Evolutionary conservation across 2,888 invertebrate genomes (phyloP).

Genomic region (Acrobeloides nanus): DNA sequence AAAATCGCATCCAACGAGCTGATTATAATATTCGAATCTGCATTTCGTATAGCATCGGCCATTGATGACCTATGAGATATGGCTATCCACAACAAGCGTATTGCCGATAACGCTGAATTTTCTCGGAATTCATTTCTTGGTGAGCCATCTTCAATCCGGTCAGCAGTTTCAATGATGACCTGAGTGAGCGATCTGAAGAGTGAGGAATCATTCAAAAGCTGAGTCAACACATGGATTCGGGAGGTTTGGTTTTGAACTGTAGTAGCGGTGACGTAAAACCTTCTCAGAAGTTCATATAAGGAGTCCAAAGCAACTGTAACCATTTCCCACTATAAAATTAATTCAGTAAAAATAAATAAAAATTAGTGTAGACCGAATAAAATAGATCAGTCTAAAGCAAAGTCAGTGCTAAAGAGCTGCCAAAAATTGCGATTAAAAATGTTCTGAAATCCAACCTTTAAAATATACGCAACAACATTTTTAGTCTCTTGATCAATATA

Average conservation of each 20-base stretch:
- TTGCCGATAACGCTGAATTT: slow-evolving; percentile 17
- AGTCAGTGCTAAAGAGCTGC: not conserved
- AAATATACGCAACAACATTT: not conserved
- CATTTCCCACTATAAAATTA: slow-evolving; percentile 37
- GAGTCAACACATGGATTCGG: slow-evolving; percentile 33
- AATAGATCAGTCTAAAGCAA: not conserved
- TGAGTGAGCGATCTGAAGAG: too few species aligned
- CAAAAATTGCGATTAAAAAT: too few species aligned
- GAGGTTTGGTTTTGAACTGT: slow-evolving; percentile 29
- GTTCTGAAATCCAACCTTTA: slow-evolving; percentile 4
- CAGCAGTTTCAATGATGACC: too few species aligned
- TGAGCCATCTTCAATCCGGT: slow-evolving; percentile 6
- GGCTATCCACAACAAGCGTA: slow-evolving; percentile 26
- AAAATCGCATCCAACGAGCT: slow-evolving; percentile 36
- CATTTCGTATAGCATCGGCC: slow-evolving; percentile 29
- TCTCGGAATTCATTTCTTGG: slow-evolving; percentile 8
- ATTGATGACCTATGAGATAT: slow-evolving; percentile 29
- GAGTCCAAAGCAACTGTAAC: slow-evolving; percentile 31
- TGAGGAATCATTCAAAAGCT: slow-evolving; percentile 45
- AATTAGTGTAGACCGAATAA: slow-evolving; percentile 1
- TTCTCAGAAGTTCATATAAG: slow-evolving; percentile 33
- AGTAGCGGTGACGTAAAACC: slow-evolving; percentile 35
- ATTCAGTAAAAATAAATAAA: not conserved
- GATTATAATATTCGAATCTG: slow-evolving; percentile 33
- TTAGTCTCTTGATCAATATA: slow-evolving; percentile 9